phyloP scores from a whole-genome alignment of 2,113 vertebrate genomes.

The Gobiocypris rarus region DNA sequence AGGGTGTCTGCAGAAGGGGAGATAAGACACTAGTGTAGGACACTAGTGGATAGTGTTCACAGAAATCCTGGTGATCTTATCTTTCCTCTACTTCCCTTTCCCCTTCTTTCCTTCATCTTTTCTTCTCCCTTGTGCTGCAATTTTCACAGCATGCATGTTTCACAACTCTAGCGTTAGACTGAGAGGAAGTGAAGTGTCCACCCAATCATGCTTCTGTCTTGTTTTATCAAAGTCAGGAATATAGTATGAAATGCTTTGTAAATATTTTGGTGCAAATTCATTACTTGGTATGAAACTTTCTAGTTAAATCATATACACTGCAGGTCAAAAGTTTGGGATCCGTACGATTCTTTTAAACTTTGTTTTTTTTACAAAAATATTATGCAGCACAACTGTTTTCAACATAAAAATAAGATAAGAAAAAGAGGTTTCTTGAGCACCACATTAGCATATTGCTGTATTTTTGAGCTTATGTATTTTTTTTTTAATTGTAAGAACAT shows the following conservation, averaged over 20 bases:
- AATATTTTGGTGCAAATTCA: background rate
- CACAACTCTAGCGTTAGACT: background rate
- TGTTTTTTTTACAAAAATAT: background rate
- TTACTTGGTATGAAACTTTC: background rate
- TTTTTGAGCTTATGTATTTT: background rate
- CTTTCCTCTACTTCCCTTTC: slow-evolving; percentile 43
- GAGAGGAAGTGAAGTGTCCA: background rate
- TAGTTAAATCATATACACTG: background rate
- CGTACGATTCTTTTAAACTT: background rate
- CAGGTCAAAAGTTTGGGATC: background rate
- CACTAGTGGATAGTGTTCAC: slow-evolving; percentile 81
- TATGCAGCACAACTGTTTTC: background rate
- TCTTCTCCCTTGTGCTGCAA: background rate
- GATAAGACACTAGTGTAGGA: slow-evolving; percentile 81
- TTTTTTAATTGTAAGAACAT: too few species aligned
- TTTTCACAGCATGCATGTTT: slow-evolving; percentile 5
- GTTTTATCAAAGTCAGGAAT: background rate
- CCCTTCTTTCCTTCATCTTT: slow-evolving; percentile 30
- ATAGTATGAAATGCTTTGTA: background rate
- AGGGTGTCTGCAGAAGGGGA: slow-evolving; percentile 78
- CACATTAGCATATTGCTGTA: background rate
- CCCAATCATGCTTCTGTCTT: background rate
- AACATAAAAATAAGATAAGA: too few species aligned
- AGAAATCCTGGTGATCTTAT: slow-evolving; percentile 81
- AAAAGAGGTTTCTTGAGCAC: background rate